phyloP scores from a whole-genome alignment of 2,797 vertebrate species.

The Myoxocephalus aenaeus region DNA sequence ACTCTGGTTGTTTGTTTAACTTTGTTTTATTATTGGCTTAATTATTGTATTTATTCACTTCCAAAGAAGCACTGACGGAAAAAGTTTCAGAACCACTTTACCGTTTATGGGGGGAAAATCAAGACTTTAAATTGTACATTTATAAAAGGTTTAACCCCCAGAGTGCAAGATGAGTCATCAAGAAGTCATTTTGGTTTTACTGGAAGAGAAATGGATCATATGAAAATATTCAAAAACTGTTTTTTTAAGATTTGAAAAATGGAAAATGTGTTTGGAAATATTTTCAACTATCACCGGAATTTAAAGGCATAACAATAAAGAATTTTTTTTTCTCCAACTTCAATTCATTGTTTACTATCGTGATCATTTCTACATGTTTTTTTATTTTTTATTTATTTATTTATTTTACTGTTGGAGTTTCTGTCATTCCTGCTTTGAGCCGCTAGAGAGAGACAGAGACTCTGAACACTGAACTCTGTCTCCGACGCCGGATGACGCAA shows the following conservation, averaged over 20 bases:
- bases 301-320: background rate
- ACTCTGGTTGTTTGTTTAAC: background rate
- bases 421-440: background rate
- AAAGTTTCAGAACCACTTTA: background rate
- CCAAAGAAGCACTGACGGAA: background rate
- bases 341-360: background rate
- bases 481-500: too few relatives aligned
- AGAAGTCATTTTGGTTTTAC: too few relatives aligned
- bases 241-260: too few relatives aligned
- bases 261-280: background rate
- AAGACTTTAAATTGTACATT: background rate
- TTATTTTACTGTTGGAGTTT: too few relatives aligned
- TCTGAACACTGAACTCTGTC: too few relatives aligned
- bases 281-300: background rate
- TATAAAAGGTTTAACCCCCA: too few relatives aligned
- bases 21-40: background rate
- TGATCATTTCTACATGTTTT: background rate
- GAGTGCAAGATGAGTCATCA: too few relatives aligned
- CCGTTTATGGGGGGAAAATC: background rate
- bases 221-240: too few relatives aligned
- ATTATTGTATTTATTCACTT: too few relatives aligned
- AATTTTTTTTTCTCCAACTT: background rate
- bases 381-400: background rate
- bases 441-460: constrained; percentile 34
- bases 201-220: too few relatives aligned